phyloP scores from a whole-genome alignment of 1,140 invertebrate genomes.

The Bradynema listronoti region DNA sequence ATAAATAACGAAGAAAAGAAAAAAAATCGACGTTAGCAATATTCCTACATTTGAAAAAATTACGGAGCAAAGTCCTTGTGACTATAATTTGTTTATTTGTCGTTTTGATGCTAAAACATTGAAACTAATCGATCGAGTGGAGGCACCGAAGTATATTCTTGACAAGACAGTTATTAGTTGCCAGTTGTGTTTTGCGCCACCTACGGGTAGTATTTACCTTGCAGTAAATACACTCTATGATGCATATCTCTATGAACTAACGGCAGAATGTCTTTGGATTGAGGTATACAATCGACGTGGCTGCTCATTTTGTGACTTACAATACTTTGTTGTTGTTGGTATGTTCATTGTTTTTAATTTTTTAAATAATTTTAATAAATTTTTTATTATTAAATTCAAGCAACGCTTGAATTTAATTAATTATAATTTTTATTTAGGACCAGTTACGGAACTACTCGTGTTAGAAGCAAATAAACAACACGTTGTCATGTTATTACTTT shows the following conservation, averaged over 20 bases:
- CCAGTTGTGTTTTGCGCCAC: conserved; percentile 26
- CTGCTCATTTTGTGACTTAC: conserved; percentile 22
- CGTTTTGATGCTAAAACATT: conserved; percentile 5
- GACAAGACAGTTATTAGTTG: conserved; percentile 27
- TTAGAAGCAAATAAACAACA: conserved; percentile 28
- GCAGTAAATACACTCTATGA: conserved; percentile 44
- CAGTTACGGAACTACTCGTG: conserved; percentile 25
- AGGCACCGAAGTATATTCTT: conserved; percentile 5
- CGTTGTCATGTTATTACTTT: conserved; percentile 25
- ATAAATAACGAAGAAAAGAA: not conserved
- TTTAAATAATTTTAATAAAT: not conserved
- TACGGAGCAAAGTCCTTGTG: not conserved
- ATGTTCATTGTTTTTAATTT: conserved; percentile 10
- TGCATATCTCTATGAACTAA: conserved; percentile 38
- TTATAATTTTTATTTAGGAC: conserved; percentile 20
- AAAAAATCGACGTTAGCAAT: not conserved
- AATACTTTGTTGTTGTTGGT: conserved; percentile 40
- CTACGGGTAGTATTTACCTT: conserved; percentile 40
- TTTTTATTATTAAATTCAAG: conserved; percentile 9
- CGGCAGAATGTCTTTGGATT: conserved; percentile 23
- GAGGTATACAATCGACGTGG: conserved; percentile 37
- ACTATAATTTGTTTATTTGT: conserved; percentile 4
- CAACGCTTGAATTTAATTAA: not conserved
- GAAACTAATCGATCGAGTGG: conserved; percentile 1
- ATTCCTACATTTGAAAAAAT: not conserved